Evolutionary conservation across 2,113 vertebrate genomes (phyloP).

Genomic region (Spermophilus dauricus): DNA sequence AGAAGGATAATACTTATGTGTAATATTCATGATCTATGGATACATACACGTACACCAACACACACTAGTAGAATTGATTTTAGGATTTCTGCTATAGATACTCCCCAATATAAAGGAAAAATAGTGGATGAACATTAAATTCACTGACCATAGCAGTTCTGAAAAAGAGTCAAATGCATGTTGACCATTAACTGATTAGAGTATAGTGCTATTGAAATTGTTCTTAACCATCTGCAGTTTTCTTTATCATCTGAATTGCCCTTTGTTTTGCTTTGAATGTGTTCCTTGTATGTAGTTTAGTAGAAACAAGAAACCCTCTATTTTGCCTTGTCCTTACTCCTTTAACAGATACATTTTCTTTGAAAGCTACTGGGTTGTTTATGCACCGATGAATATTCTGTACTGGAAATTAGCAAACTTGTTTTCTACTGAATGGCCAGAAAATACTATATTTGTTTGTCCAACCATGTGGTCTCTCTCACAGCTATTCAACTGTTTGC

Average conservation of each 20-base stretch:
- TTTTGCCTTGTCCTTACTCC: not conserved
- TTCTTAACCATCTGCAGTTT: not conserved
- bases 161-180: not conserved
- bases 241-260: not conserved
- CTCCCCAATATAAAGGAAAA: not conserved
- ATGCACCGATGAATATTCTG: not conserved
- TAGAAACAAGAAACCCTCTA: not conserved
- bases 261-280: not conserved
- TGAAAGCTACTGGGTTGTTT: not conserved
- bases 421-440: not conserved
- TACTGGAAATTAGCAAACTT: not conserved
- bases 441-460: not conserved
- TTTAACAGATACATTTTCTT: not conserved
- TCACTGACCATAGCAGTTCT: not conserved
- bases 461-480: not conserved
- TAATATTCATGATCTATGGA: not conserved
- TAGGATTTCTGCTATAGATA: not conserved
- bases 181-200: not conserved
- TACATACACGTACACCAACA: not conserved
- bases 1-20: not conserved
- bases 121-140: not conserved
- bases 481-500: not conserved
- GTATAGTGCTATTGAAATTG: not conserved
- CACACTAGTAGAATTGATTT: not conserved
- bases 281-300: not conserved